phyloP scores from a whole-genome alignment of 2,113 vertebrate species.

The Fulica atra region DNA sequence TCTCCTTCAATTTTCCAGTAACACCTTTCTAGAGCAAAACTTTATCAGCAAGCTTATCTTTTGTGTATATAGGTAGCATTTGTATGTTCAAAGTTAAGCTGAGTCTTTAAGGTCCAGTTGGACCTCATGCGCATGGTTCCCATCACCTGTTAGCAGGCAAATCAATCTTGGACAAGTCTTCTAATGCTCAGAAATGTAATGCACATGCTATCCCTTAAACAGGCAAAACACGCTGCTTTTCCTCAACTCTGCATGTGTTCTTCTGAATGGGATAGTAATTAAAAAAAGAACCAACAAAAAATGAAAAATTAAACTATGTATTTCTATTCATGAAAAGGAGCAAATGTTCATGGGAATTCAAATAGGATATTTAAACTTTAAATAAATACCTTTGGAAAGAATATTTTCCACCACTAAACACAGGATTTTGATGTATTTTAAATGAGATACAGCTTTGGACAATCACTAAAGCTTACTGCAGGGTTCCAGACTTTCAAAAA shows the following conservation, averaged over 20 bases:
- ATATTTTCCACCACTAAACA: not conserved
- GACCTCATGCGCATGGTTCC: not conserved
- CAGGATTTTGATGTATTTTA: conserved; percentile 26
- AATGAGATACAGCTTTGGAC: conserved; percentile 46
- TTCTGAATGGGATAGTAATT: conserved; percentile 34
- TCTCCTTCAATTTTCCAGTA: not conserved
- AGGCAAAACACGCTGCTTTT: conserved; percentile 25
- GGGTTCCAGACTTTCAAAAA: conserved; percentile 56
- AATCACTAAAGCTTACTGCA: conserved; percentile 39
- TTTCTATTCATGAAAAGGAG: conserved; percentile 53
- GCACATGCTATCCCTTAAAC: not conserved
- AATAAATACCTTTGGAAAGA: conserved; percentile 56
- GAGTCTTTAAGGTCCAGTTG: not conserved
- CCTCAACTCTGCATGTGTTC: conserved; percentile 30
- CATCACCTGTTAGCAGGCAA: not conserved
- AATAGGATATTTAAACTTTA: conserved; percentile 47
- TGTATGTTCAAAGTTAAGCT: not conserved
- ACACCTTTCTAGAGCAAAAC: not conserved
- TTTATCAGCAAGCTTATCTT: not conserved
- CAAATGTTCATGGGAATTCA: conserved; percentile 35
- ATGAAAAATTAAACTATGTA: conserved; percentile 9
- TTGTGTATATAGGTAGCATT: not conserved
- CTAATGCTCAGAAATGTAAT: not conserved
- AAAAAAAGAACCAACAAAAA: not conserved
- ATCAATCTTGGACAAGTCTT: not conserved